Evolutionary conservation across 2,888 invertebrate genomes (phyloP).

Genomic region (Brachycybe producta): DNA sequence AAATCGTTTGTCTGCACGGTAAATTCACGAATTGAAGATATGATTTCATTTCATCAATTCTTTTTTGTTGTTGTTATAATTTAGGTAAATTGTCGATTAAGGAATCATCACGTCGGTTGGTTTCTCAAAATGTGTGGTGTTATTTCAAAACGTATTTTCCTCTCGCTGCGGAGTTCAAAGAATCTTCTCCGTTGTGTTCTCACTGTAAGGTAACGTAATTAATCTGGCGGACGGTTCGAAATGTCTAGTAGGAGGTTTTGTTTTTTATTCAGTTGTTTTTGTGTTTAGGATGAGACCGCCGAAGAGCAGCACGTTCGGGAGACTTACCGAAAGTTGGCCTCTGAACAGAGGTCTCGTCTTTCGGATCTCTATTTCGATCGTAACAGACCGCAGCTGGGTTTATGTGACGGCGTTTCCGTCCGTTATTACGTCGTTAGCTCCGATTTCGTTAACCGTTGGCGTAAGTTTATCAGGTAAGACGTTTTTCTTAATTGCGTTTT

Average conservation of each 20-base stretch:
- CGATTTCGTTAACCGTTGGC: slow-evolving; percentile 36
- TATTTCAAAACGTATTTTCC: slow-evolving; percentile 40
- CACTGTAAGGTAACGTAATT: slow-evolving; percentile 27
- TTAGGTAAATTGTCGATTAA: slow-evolving; percentile 34
- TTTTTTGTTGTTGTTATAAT: slow-evolving; percentile 19
- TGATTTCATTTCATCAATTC: background rate
- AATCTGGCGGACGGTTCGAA: background rate
- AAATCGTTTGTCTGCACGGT: slow-evolving; percentile 43
- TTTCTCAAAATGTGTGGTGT: slow-evolving; percentile 41
- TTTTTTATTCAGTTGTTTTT: background rate
- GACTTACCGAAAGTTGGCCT: slow-evolving; percentile 24
- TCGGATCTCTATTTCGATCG: slow-evolving; percentile 32
- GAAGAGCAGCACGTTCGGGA: slow-evolving; percentile 21
- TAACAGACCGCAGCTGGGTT: slow-evolving; percentile 29
- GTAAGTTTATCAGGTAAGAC: slow-evolving; percentile 36
- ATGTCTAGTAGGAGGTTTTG: background rate
- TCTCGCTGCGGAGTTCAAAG: slow-evolving; percentile 28
- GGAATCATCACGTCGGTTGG: slow-evolving; percentile 35
- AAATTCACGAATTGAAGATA: slow-evolving; percentile 21
- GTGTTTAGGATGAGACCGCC: slow-evolving; percentile 18
- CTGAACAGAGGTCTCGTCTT: slow-evolving; percentile 33
- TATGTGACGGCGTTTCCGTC: slow-evolving; percentile 19
- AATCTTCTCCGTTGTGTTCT: slow-evolving; percentile 25
- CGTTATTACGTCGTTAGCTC: slow-evolving; percentile 28
- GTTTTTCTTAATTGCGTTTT: too few relatives aligned